Evolutionary conservation across 2,888 invertebrate species (phyloP).

Genomic region (Sminthurides aquaticus): DNA sequence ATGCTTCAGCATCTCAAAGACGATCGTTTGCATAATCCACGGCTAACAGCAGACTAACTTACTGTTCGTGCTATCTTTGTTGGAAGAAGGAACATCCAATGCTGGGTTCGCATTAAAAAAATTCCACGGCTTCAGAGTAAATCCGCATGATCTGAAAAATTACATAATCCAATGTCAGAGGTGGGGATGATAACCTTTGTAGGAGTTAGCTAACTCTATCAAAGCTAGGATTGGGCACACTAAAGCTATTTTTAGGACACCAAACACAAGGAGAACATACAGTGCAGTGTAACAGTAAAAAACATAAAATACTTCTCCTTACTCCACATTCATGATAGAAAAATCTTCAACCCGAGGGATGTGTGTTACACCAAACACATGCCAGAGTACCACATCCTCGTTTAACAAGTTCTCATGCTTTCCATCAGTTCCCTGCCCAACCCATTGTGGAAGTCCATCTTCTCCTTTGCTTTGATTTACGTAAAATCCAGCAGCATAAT

Average conservation of each 20-base stretch:
- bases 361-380: conserved; percentile 37
- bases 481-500: conserved; percentile 31
- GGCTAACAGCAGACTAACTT: background rate
- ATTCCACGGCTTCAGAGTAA: conserved; percentile 23
- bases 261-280: too few relatives aligned
- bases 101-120: conserved; percentile 25
- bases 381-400: conserved; percentile 40
- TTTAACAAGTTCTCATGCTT: conserved; percentile 21
- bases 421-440: background rate
- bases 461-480: conserved; percentile 35
- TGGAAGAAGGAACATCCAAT: conserved; percentile 23
- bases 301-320: conserved; percentile 2
- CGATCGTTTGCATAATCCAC: background rate
- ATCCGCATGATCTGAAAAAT: conserved; percentile 20
- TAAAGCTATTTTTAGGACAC: too few relatives aligned
- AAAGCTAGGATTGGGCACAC: too few relatives aligned
- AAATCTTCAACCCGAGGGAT: conserved; percentile 39
- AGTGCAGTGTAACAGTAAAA: too few relatives aligned
- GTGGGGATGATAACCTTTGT: background rate
- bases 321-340: conserved; percentile 36
- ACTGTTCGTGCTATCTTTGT: conserved; percentile 14
- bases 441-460: conserved; percentile 28
- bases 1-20: background rate
- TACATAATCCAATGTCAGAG: background rate
- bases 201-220: too few relatives aligned